Base-by-base conservation (phyloP, 1,140 invertebrate species). In the Bombus superbus region DNA sequence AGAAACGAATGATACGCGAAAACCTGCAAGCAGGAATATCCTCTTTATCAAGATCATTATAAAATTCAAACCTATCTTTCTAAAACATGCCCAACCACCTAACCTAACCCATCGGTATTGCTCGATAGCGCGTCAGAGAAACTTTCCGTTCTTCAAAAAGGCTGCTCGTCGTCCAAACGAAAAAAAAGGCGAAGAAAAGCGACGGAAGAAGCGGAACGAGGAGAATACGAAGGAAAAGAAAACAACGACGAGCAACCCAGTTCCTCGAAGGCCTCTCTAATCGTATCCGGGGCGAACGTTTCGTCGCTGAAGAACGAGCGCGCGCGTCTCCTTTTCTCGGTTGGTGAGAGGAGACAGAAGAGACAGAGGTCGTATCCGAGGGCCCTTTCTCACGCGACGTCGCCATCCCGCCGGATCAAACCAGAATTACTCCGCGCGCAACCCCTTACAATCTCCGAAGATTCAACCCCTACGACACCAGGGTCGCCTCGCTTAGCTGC, bases 341-440 rank as follows among this genome's bases (percentile, higher is more conserved):
- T 15, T 22, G n/a, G 5, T 6, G 32, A 18, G n/a, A 32, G 32
- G 32, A 32, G 1, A n/a, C 25, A 6, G n/a, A 10, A 18, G 38
- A 64, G 57, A 68, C 80, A 86, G 89, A 94, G 94, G 94, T 94
- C 94, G 92, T 92, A 93, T 94, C 90, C 87, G 88, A 91, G 88
- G 92, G 92, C 91, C 93, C 93, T 95, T 95, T 95, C 95, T 95
- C 95, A 95, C 95, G 95, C 89, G 89, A 90, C 84, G 86, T 86
- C 88, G 86, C 89, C 92, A 93, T 94, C 92, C 92, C 93, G 75
- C 87, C 47, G 79, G 89, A 95, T 94, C 92, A 95, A 95, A 95
- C 94, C 94, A 95, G 94, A 95, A 94, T 94, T 88, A 91, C 91
- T 86, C 85, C 18, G 11, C 4, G 62, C 81, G 82, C 86, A 86